Base-by-base conservation (phyloP, 2,888 invertebrate genomes). In the Ophioninae sp. region DNA sequence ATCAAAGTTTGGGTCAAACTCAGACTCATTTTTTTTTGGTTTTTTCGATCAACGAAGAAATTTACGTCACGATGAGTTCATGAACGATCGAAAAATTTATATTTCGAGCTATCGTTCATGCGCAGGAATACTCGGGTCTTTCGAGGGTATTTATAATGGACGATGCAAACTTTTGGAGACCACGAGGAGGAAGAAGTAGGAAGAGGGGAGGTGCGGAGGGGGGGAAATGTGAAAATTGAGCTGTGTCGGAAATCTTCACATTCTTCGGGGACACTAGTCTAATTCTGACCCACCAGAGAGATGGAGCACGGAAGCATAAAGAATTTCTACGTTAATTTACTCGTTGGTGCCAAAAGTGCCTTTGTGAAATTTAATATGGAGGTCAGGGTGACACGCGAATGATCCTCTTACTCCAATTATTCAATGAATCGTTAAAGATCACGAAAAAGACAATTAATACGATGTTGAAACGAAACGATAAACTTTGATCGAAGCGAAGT, bases 361-460 rank as follows among this genome's bases (percentile, higher is more conserved):
- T 56, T 61, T 68, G 7, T n/a, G 44, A 64, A 51, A 74, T 74
- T n/a, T 64, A 3, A 58, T 75, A 75, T 75, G 6, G 37, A 51
- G 73, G 73, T 74, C 73, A 64, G 61, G 73, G 73, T 59, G 73
- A 74, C 17, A 6, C 5, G 37, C 5, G 9, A 5, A 64, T 0
- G 17, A 30, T 51, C 6, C n/a, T 9, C 30, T n/a, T 59, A 13
- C 22, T 74, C 39, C 63, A 59, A 74, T 74, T 73, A 63, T 63
- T 63, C 41, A 63, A 73, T 44, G 17, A 44, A 10, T 20, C 30
- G 30, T 58, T 37, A 20, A 13, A 10, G 5, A 13, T 39, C 9
- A 41, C 61, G 41, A 37, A 61, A 20, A 10, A 39, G 59, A 22
- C 13, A 13, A 41, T 72, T 20, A 37, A 9, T 3, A 2, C 3